Base-by-base conservation (phyloP, 2,113 vertebrate genomes). In the Bubo scandiacus region DNA sequence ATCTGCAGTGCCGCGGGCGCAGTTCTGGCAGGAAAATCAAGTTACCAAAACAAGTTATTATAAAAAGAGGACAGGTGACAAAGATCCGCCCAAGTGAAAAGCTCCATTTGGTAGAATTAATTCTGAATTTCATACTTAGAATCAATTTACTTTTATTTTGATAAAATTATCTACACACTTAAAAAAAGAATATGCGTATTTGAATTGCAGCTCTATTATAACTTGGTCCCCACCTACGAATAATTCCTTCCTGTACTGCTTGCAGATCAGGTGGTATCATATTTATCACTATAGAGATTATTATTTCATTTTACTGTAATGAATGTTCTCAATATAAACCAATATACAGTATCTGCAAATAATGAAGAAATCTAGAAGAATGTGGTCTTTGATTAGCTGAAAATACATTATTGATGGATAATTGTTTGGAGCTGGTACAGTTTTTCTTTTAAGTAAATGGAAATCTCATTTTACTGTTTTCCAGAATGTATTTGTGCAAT, bases 401-500 rank as follows among this genome's bases (percentile, higher is more conserved):
- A 57, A 92, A 88, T 68, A 54, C 34, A 27, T 72, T 71, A 63
- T 32, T 65, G 82, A 79, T 49, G 74, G 57, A 51, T 70, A 92
- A 94, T 34, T 87, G 19, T 74, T 92, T 68, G 77, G 68, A 96
- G 17, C 14, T 57, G 70, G 59, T 67, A 93, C 42, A 87, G 23
- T 78, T 88, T 95, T 75, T 78, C 67, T 93, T 63, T 86, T 73
- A 84, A 91, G 68, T 21, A 91, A 96, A 89, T 43, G 38, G 47
- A 91, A 71, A 58, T 42, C 92, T 52, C 38, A 74, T 57, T 49
- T 85, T n/a, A 55, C 19, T 34, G 27, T 86, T 92, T 81, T 65
- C 40, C 36, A 86, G 78, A 72, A 58, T 22, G 13, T 58, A 59
- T 78, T 94, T 83, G 73, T 94, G 72, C 43, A 80, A 78, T 42